Conservation (phyloP, 2,888 invertebrate genomes). For the Cryptocheilus praepositus region DNA sequence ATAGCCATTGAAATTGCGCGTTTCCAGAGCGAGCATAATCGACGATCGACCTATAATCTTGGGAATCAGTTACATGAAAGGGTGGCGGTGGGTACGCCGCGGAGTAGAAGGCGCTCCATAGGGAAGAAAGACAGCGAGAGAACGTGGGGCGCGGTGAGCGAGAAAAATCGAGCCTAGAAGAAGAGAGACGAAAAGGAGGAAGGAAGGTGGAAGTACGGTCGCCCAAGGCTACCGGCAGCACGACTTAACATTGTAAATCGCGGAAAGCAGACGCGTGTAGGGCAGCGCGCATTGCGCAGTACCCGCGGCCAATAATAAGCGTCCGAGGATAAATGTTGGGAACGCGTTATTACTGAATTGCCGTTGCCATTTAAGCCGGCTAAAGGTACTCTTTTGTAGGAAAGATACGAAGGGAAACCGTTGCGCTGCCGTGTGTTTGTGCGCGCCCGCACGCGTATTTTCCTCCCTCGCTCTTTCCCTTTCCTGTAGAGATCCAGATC, state of each 20-base stretch:
- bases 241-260: conserved; percentile 35
- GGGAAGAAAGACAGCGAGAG: background rate
- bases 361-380: conserved; percentile 48
- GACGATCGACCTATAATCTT: conserved; percentile 55
- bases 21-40: conserved; percentile 52
- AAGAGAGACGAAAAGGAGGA: conserved; percentile 11
- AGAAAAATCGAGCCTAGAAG: conserved; percentile 9
- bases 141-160: conserved; percentile 7
- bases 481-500: too few species aligned
- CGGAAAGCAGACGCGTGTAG: conserved; percentile 28
- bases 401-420: too few species aligned
- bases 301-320: conserved; percentile 47
- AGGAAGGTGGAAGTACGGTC: conserved; percentile 16
- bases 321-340: conserved; percentile 45
- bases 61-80: conserved; percentile 36
- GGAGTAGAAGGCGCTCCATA: too few species aligned
- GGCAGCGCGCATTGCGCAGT: conserved; percentile 17
- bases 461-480: background rate
- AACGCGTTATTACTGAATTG: conserved; percentile 48
- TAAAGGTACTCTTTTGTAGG: conserved; percentile 27
- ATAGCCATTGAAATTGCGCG: conserved; percentile 59
- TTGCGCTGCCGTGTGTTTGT: too few species aligned
- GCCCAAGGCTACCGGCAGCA: conserved; percentile 21
- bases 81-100: background rate
- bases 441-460: conserved; percentile 1